Conservation (phyloP, 2,888 invertebrate genomes). For the Sesia apiformis region DNA sequence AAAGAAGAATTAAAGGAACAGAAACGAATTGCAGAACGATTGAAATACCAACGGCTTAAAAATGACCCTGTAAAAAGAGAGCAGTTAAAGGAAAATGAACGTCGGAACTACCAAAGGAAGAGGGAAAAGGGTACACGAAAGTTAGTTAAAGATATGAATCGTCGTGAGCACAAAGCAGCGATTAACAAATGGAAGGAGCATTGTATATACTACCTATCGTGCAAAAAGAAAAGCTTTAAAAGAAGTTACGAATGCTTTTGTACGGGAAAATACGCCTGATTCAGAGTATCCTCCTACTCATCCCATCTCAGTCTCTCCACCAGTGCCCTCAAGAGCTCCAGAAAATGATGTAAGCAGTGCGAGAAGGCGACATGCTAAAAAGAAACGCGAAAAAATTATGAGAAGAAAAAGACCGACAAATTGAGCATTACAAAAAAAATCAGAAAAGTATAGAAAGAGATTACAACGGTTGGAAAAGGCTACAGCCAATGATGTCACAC, state of each 20-base stretch:
- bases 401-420: slow-evolving; percentile 7
- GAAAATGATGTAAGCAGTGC: too few species aligned
- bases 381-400: slow-evolving; percentile 5
- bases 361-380: slow-evolving; percentile 5
- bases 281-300: too few species aligned
- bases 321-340: too few species aligned
- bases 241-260: neutral
- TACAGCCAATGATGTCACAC: slow-evolving; percentile 11
- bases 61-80: slow-evolving; percentile 12
- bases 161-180: too few species aligned
- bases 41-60: slow-evolving; percentile 10
- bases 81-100: slow-evolving; percentile 9
- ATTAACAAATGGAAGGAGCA: slow-evolving; percentile 10
- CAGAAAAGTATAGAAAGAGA: slow-evolving; percentile 10
- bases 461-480: slow-evolving; percentile 10
- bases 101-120: slow-evolving; percentile 7
- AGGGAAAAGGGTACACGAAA: slow-evolving; percentile 11
- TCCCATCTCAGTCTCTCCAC: too few species aligned
- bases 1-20: neutral
- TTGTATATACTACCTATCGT: slow-evolving; percentile 6
- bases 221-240: slow-evolving; percentile 6
- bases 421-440: slow-evolving; percentile 7
- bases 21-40: slow-evolving; percentile 1
- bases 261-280: slow-evolving; percentile 8
- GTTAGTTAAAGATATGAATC: slow-evolving; percentile 1